Conservation (phyloP, 2,797 vertebrate genomes). For the Oreonectes daqikongensis region DNA sequence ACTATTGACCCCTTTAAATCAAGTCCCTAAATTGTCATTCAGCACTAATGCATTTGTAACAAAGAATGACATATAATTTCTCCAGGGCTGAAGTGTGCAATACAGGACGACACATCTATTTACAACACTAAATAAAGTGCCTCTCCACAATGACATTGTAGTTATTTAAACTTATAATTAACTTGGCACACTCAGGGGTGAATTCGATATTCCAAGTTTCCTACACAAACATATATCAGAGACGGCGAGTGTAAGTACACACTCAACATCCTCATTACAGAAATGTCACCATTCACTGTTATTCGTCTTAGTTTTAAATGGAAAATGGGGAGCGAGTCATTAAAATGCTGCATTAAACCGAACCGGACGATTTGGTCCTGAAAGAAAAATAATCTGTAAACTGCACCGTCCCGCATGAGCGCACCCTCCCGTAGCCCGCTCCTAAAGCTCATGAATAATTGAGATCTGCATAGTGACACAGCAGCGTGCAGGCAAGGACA, state of each 20-base stretch:
- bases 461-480: conserved; percentile 46
- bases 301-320: conserved; percentile 48
- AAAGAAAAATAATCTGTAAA: conserved; percentile 46
- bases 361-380: conserved; percentile 32
- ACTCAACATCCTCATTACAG: conserved; percentile 33
- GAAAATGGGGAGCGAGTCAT: conserved; percentile 25
- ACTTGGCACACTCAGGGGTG: background rate
- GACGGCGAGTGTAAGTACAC: background rate
- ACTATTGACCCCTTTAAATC: background rate
- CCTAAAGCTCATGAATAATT: conserved; percentile 46
- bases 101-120: background rate
- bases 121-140: conserved; percentile 31
- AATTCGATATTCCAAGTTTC: background rate
- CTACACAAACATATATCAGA: conserved; percentile 31
- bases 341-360: conserved; percentile 33
- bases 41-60: background rate
- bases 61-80: conserved; percentile 7
- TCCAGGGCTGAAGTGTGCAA: conserved; percentile 13
- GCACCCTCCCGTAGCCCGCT: conserved; percentile 20
- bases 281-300: conserved; percentile 31
- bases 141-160: conserved; percentile 37
- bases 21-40: background rate
- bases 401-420: conserved; percentile 40
- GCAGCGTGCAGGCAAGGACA: conserved; percentile 37
- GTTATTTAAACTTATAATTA: conserved; percentile 37